These are phyloP conservation scores for Araneus ventricosus DNA, from an alignment of 1,140 invertebrate species.

Conservation along the genomic window DNA sequence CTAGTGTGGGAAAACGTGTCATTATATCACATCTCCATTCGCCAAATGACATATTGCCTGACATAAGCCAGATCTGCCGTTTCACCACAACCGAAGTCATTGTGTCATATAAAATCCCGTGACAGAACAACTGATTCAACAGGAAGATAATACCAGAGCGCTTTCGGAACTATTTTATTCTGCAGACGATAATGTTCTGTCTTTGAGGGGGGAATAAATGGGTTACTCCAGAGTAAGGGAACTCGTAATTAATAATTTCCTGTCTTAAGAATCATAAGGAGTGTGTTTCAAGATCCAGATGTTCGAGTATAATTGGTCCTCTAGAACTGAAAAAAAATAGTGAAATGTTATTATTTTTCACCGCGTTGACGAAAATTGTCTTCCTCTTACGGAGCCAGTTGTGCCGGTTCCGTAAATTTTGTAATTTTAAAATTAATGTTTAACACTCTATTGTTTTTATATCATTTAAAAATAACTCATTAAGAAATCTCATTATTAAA, in stretches of 20 bases:
- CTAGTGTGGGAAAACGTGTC: not conserved
- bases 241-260: conserved; percentile 3
- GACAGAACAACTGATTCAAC: conserved; percentile 7
- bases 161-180: not conserved
- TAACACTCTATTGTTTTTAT: too few species aligned
- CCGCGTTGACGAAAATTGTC: too few species aligned
- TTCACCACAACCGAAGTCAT: not conserved
- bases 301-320: not conserved
- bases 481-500: too few species aligned
- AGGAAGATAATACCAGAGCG: not conserved
- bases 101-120: not conserved
- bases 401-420: too few species aligned
- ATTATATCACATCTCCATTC: not conserved
- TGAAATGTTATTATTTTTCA: not conserved
- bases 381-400: too few species aligned
- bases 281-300: not conserved
- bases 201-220: not conserved
- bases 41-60: not conserved
- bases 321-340: not conserved
- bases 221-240: not conserved
- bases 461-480: too few species aligned
- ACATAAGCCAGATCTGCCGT: not conserved
- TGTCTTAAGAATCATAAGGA: not conserved
- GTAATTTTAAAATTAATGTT: too few species aligned
- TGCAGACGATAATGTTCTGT: not conserved